A percentile compares a stretch with the other conserved stretches of the same genome.
Conservation (phyloP, 2,797 vertebrate genomes). For the Vultur gryphus region DNA sequence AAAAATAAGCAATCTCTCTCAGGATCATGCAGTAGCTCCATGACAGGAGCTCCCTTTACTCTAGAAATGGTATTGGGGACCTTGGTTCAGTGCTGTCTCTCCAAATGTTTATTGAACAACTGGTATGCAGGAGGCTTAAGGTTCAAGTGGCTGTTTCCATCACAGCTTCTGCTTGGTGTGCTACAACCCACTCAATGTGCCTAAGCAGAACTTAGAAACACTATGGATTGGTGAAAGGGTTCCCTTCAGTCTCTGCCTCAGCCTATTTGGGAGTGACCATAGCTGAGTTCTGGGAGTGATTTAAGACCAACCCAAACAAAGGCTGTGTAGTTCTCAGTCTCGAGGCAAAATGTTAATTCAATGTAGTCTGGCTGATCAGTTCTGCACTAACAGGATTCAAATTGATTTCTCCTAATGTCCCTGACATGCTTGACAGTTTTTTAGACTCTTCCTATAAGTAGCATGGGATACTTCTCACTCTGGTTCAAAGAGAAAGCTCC, state of each 20-base stretch:
- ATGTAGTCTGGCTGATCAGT: background rate
- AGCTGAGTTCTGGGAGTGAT: background rate
- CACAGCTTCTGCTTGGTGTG: background rate
- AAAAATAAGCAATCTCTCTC: accelerated
- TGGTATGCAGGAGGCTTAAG: background rate
- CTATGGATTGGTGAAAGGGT: background rate
- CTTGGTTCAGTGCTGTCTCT: background rate
- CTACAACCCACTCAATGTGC: accelerated
- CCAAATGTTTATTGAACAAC: background rate
- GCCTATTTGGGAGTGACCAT: background rate
- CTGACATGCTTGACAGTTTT: background rate
- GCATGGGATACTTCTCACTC: background rate
- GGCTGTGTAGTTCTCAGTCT: background rate
- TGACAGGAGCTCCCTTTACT: background rate
- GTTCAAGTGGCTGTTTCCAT: background rate
- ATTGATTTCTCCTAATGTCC: background rate
- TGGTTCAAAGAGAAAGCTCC: background rate
- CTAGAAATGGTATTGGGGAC: background rate
- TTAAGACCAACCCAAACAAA: background rate
- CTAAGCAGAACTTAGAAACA: background rate
- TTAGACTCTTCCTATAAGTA: background rate
- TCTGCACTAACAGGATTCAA: background rate
- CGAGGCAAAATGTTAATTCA: background rate
- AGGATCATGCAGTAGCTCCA: background rate
- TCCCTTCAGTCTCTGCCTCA: background rate